These are phyloP conservation scores for Neuroterus valhalla DNA, from an alignment of 1,140 invertebrate genomes.

Conservation along the genomic window DNA sequence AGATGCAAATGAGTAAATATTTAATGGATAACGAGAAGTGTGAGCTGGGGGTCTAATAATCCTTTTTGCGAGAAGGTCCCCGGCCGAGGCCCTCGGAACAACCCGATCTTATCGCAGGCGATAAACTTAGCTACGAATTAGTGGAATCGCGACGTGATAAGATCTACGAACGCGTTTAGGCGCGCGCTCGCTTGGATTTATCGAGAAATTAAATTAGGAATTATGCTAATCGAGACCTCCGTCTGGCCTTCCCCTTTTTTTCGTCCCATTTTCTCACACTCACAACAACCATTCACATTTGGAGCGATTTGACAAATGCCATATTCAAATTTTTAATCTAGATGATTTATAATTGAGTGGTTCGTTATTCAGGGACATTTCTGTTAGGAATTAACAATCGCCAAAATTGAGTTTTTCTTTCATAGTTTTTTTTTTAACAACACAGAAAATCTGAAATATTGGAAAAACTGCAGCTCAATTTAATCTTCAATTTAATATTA, in stretches of 20 bases:
- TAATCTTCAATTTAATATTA: too few relatives aligned
- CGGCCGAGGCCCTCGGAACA: conserved; percentile 24
- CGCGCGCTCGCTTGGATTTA: conserved; percentile 59
- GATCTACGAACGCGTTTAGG: conserved; percentile 56
- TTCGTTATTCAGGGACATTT: too few relatives aligned
- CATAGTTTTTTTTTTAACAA: too few relatives aligned
- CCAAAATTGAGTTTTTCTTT: too few relatives aligned
- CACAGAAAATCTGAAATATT: too few relatives aligned
- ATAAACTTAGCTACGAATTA: conserved; percentile 72
- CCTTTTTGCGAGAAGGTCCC: conserved; percentile 63
- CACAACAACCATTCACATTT: background rate
- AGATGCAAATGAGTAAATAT: conserved; percentile 54
- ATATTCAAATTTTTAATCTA: too few relatives aligned
- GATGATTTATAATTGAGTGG: too few relatives aligned
- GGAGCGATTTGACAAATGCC: background rate
- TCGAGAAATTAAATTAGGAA: conserved; percentile 69
- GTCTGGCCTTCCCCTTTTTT: conserved; percentile 30
- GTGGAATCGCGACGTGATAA: conserved; percentile 65
- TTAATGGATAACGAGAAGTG: background rate
- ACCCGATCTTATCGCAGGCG: conserved; percentile 64
- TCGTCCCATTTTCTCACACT: conserved; percentile 19
- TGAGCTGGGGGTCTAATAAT: conserved; percentile 52
- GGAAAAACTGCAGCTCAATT: too few relatives aligned
- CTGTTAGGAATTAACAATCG: too few relatives aligned
- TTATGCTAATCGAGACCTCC: conserved; percentile 63